Conservation (phyloP, 2,888 invertebrate species). For the Pycnomerus fuliginosus region DNA sequence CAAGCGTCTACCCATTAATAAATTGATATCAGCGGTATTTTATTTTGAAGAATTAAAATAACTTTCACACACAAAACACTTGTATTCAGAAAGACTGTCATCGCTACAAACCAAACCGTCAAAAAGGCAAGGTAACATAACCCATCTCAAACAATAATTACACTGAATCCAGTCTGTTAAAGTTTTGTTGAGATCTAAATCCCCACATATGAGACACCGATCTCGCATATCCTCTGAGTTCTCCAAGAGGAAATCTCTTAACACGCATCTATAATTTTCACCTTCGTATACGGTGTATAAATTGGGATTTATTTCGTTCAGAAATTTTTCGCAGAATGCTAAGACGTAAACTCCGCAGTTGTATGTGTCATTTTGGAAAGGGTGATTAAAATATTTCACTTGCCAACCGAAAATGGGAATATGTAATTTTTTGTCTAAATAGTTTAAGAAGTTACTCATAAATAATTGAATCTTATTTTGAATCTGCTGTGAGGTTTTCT, state of each 20-base stretch:
- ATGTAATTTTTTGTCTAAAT: too few relatives aligned
- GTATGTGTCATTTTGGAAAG: neutral
- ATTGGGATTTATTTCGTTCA: neutral
- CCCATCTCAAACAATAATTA: neutral
- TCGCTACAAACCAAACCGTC: too few relatives aligned
- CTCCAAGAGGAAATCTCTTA: neutral
- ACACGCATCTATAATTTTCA: neutral
- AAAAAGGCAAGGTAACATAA: too few relatives aligned
- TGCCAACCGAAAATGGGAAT: too few relatives aligned
- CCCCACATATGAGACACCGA: neutral
- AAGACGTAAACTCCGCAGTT: constrained; percentile 1
- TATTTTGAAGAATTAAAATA: too few relatives aligned
- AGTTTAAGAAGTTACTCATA: too few relatives aligned
- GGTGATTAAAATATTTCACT: neutral
- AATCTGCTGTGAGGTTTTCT: too few relatives aligned
- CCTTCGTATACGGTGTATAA: neutral
- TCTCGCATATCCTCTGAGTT: neutral
- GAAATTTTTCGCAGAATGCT: neutral
- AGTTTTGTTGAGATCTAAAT: neutral
- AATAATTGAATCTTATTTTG: too few relatives aligned
- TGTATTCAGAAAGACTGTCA: too few relatives aligned
- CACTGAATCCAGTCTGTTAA: neutral
- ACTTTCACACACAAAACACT: too few relatives aligned
- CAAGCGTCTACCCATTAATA: too few relatives aligned
- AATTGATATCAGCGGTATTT: too few relatives aligned